Percentiles rank a stretch among this genome's conserved stretches.
phyloP scores from a whole-genome alignment of 2,888 invertebrate genomes.

The Alloplasta piceator region DNA sequence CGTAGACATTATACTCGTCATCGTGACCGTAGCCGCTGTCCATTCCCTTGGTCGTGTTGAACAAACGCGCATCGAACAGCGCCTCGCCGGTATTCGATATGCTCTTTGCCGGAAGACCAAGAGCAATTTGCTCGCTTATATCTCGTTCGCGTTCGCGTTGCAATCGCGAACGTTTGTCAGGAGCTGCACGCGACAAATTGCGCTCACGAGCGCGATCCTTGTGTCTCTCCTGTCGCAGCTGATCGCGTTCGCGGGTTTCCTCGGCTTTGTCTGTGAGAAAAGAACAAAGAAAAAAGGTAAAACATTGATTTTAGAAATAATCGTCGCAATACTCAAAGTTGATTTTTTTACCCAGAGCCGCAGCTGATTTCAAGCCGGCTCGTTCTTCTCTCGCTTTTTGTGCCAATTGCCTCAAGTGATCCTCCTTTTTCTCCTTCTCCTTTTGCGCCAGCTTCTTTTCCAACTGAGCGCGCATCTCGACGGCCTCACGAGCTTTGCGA shows the following conservation, averaged over 20 bases:
- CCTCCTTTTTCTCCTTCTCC: conserved; percentile 99
- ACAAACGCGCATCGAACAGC: conserved; percentile 97
- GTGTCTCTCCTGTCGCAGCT: conserved; percentile 94
- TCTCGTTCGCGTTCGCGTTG: conserved; percentile 97
- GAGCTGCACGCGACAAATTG: conserved; percentile 96
- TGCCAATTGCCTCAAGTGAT: conserved; percentile 95
- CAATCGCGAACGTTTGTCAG: conserved; percentile 95
- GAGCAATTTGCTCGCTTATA: conserved; percentile 98
- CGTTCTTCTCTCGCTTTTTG: conserved; percentile 98
- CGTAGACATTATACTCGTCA: conserved; percentile 98
- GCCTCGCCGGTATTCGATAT: conserved; percentile 88
- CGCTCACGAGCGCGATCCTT: conserved; percentile 96
- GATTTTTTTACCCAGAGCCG: conserved; percentile 77
- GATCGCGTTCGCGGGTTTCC: conserved; percentile 92
- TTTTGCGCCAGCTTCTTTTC: conserved; percentile 98
- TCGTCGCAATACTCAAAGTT: conserved; percentile 36
- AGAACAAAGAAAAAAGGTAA: conserved; percentile 53
- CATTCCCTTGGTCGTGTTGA: conserved; percentile 97
- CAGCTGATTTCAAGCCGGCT: conserved; percentile 89
- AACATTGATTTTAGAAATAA: conserved; percentile 7
- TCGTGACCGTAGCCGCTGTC: conserved; percentile 98
- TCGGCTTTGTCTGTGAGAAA: conserved; percentile 85
- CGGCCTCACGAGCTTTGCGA: conserved; percentile 97
- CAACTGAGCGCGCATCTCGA: conserved; percentile 97
- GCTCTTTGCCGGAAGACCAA: conserved; percentile 95